Percentiles rank a stretch among this genome's conserved stretches.
Evolutionary conservation across 2,888 invertebrate species (phyloP).

Genomic region (Punctoribates punctum): DNA sequence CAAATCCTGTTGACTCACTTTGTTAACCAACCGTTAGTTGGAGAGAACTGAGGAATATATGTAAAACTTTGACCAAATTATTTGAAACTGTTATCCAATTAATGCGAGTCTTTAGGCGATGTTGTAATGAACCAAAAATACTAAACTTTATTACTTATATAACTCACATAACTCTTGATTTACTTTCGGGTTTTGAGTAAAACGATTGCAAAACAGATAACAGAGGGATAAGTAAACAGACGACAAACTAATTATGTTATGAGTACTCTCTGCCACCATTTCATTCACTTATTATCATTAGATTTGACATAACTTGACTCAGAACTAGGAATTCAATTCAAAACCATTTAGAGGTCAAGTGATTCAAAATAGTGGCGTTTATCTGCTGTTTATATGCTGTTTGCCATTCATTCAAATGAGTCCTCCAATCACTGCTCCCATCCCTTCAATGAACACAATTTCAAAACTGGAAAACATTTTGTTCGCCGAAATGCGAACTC

Average conservation of each 20-base stretch:
- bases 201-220: neutral
- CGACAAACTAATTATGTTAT: neutral
- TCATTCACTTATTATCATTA: slow-evolving; percentile 11
- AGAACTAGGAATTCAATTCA: neutral
- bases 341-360: slow-evolving; percentile 6
- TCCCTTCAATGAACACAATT: too few species aligned
- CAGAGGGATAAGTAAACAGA: neutral
- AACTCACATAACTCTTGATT: neutral
- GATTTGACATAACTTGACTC: neutral
- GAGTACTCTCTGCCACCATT: neutral
- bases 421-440: too few species aligned
- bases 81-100: neutral
- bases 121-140: neutral
- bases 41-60: neutral
- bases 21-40: slow-evolving; percentile 5
- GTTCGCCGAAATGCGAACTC: too few species aligned
- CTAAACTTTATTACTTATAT: neutral
- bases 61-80: neutral
- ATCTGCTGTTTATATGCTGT: neutral
- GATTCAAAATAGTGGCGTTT: neutral
- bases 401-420: neutral
- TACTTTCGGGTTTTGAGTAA: slow-evolving; percentile 15
- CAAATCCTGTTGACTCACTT: slow-evolving; percentile 20
- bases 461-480: too few species aligned
- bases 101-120: neutral